Base-by-base conservation (phyloP, 2,888 invertebrate species). In the Tetrapedia diversipes region DNA sequence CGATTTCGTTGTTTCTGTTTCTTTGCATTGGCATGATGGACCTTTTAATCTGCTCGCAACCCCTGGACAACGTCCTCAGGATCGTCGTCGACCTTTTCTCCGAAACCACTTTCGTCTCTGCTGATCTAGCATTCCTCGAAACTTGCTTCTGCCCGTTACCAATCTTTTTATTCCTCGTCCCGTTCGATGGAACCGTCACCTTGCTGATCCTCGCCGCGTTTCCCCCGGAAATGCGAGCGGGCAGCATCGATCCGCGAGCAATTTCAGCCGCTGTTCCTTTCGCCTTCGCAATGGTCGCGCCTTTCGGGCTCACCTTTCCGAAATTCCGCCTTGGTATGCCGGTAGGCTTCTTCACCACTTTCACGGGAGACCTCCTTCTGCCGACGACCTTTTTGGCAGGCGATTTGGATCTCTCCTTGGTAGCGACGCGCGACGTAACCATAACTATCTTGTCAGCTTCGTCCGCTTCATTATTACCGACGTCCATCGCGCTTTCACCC, bases 131-230 rank as follows among this genome's bases (percentile, higher is more conserved):
- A 22, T 11, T 57, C 63, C 19, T 61, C 1, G 34, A 8, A 24
- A 53, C 56, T 81, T 87, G 16, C 92, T 93, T 83, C 92, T 93
- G 67, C 0, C 0, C 29, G 7, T 10, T 1, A 6, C 24, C n/a
- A 24, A 10, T 22, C 22, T 64, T 22, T 54, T 61, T 69, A 8
- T 16, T 45, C 7, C 29, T 8, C 10, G 32, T 16, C 1, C 34
- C 45, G 22, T 37, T 45, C 19, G 53, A 29, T 0, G 64, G 19
- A 24, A 16, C 14, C n/a, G n/a, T n/a, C n/a, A n/a, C n/a, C n/a
- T n/a, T n/a, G n/a, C n/a, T n/a, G n/a, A n/a, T n/a, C n/a, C 66
- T 59, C 4, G n/a, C 45, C 8, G 29, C 22, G n/a, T 34, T 22
- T 56, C 24, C 29, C 19, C 54, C 37, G 11, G 37, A 10, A n/a